Percentiles rank a stretch among this genome's conserved stretches.
Conservation (phyloP, 2,797 vertebrate genomes). For the Sebastes umbrosus region DNA sequence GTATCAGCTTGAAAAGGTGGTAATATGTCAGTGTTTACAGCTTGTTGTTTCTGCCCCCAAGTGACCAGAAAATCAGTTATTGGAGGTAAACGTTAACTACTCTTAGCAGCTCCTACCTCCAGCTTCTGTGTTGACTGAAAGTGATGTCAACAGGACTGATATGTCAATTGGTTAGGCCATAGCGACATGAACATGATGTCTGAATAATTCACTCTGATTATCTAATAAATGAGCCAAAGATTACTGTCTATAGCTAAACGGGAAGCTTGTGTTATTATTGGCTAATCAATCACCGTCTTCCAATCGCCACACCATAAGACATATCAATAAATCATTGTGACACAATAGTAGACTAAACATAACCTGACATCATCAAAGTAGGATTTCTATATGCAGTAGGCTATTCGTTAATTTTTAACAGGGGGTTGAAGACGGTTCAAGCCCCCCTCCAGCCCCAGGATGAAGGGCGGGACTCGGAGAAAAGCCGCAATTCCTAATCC, state of each 20-base stretch:
- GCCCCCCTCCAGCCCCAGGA: not conserved
- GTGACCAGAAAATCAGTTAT: no score
- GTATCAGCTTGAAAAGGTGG: no score
- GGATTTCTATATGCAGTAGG: not conserved
- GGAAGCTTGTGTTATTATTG: not conserved
- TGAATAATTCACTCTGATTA: not conserved
- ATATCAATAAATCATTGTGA: not conserved
- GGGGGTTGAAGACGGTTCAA: not conserved
- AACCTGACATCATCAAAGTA: not conserved
- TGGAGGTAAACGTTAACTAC: no score
- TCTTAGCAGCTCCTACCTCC: no score
- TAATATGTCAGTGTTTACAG: no score
- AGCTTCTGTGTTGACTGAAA: no score
- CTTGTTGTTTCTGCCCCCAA: no score
- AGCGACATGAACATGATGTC: not conserved
- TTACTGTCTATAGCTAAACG: not conserved
- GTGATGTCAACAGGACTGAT: no score
- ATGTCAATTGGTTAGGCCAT: not conserved
- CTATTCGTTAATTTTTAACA: no score
- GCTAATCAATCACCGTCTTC: not conserved
- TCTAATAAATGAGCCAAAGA: not conserved
- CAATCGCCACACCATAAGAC: not conserved
- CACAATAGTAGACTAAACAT: not conserved
- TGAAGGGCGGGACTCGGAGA: not conserved
- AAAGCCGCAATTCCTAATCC: accelerated